Conservation (phyloP, 92 coral and sea anemone genomes). For the Bergia sp. region DNA sequence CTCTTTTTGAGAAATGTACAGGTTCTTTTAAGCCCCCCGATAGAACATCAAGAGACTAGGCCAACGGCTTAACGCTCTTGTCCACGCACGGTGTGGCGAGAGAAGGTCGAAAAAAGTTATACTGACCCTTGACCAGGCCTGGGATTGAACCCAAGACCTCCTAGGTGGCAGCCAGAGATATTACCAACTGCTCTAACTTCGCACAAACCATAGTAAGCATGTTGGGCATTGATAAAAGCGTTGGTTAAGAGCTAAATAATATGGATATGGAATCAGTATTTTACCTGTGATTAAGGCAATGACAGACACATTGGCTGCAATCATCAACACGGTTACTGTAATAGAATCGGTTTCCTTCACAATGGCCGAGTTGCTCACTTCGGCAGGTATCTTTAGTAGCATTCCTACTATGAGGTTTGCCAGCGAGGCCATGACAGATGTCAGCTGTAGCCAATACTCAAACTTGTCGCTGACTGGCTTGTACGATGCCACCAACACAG, state of each 20-base stretch:
- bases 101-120: no score
- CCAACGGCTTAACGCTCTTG: no score
- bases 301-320: constrained; percentile 55
- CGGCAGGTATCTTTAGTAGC: constrained; percentile 63
- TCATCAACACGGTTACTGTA: constrained; percentile 50
- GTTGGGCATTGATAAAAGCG: background rate
- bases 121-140: no score
- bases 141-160: no score
- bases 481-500: constrained; percentile 58
- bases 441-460: constrained; percentile 68
- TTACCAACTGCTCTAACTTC: no score
- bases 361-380: constrained; percentile 30
- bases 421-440: constrained; percentile 57
- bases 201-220: background rate
- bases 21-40: no score
- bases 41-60: no score
- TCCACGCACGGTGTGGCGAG: no score
- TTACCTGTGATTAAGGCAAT: constrained; percentile 55
- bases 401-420: constrained; percentile 62
- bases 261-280: background rate
- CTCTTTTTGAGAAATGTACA: no score
- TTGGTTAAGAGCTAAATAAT: background rate
- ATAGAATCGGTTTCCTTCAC: constrained; percentile 37
- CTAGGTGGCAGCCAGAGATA: no score
- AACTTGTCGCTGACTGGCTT: constrained; percentile 62